These are phyloP conservation scores for Colinus virginianus DNA, from an alignment of 2,113 vertebrate genomes.

Conservation along the genomic window DNA sequence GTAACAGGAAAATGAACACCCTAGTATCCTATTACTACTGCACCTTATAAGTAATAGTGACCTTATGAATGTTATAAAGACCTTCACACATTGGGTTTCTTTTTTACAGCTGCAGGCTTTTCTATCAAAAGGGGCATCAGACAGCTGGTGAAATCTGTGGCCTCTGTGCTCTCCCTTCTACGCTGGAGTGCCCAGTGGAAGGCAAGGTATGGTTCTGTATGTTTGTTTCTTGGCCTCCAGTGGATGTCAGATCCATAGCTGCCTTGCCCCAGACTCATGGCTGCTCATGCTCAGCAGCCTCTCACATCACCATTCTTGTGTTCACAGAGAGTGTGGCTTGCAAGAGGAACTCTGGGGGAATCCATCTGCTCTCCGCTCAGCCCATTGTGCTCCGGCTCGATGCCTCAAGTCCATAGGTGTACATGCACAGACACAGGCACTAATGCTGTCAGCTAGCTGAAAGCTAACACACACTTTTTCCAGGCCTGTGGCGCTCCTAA, in stretches of 20 bases:
- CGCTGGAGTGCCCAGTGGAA: background rate
- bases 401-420: background rate
- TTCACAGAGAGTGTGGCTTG: background rate
- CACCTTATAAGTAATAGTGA: background rate
- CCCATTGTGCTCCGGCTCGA: background rate
- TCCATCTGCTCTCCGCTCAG: background rate
- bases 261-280: background rate
- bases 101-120: background rate
- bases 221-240: background rate
- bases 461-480: background rate
- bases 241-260: background rate
- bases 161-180: background rate
- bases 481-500: background rate
- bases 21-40: background rate
- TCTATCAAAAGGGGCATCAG: background rate
- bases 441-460: background rate
- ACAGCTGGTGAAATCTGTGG: background rate
- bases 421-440: accelerated
- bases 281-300: background rate
- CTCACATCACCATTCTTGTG: background rate
- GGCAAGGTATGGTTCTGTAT: background rate
- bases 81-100: background rate
- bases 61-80: background rate
- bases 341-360: background rate
- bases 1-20: background rate